Conservation (phyloP, 2,888 invertebrate species). For the Daptonema setosum region DNA sequence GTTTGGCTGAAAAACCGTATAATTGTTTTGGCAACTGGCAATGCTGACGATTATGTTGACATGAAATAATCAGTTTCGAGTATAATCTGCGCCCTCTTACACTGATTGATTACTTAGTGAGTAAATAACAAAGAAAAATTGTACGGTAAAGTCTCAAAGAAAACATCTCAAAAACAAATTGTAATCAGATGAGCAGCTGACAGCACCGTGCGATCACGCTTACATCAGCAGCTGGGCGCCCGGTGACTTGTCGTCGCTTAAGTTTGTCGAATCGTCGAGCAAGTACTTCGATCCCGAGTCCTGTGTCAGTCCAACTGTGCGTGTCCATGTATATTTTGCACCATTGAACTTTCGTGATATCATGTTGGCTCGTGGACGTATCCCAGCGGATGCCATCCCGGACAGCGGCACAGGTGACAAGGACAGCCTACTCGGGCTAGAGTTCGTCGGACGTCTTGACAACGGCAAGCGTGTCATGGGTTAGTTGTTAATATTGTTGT, state of each 20-base stretch:
- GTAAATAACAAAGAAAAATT: too few relatives aligned
- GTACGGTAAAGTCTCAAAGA: too few relatives aligned
- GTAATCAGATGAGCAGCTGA: too few relatives aligned
- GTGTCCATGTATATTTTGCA: background rate
- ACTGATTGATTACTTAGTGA: too few relatives aligned
- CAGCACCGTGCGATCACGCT: too few relatives aligned
- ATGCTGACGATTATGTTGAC: too few relatives aligned
- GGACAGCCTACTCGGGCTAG: conserved; percentile 68
- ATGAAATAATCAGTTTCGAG: too few relatives aligned
- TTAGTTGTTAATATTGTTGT: too few relatives aligned
- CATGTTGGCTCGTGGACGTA: conserved; percentile 82
- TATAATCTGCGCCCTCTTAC: too few relatives aligned
- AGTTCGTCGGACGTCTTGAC: conserved; percentile 51
- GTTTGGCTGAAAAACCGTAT: too few relatives aligned
- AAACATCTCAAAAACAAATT: too few relatives aligned
- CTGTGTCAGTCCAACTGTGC: background rate
- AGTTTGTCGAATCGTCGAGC: background rate
- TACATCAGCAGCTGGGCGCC: background rate
- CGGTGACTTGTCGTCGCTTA: background rate
- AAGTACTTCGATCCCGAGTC: background rate
- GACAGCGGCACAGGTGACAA: conserved; percentile 43
- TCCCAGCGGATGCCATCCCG: conserved; percentile 78
- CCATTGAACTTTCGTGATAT: conserved; percentile 77
- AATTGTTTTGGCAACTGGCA: too few relatives aligned
- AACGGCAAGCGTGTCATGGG: conserved; percentile 64